Base-by-base conservation (phyloP, 2,888 invertebrate genomes). In the Dromius quadrimaculatus region DNA sequence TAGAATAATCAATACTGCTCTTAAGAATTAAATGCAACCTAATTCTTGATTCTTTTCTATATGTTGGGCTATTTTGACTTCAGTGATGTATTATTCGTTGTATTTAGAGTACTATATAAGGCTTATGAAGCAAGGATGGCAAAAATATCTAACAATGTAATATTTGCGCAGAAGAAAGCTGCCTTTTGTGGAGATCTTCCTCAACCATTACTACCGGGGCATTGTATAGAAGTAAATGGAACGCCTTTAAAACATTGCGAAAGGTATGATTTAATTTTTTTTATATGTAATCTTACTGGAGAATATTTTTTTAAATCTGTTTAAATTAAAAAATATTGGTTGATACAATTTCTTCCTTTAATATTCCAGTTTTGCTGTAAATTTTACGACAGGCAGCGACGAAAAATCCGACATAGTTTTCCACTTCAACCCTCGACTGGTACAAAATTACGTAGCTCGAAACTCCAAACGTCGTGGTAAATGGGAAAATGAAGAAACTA, bases 401-500 rank as follows among this genome's bases (percentile, higher is more conserved):
- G 72, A 80, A 3, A 83, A 83, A 23, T 74, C 81, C 1, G 82
- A 81, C 17, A 86, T 93, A 11, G 92, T 91, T 0, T 84, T 94
- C 32, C 94, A 94, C 80, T 88, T 95, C 77, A 94, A 94, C 82
- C 92, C 93, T 4, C 89, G 94, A 11, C 82, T 94, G 74, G 90
- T 90, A 70, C 89, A 92, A 78, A 87, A 88, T 72, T 92, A 91
- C 78, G 89, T 94, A 38, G 93, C 94, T 0, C 85, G 94, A 73
- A 94, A 94, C 80, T 86, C 88, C 1, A 86, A 87, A 66, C 80
- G 87, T 9, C 87, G 87, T 74, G 88, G 88, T 63, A 83, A 84
- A 59, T 95, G 94, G 94, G 91, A 90, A 0, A 78, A 81, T 0
- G 94, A 94, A 78, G 94, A 94, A 78, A 90, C 90, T n/a, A 89